Evolutionary conservation across 2,797 vertebrate genomes (phyloP).

Genomic region (Manis crassicaudata): DNA sequence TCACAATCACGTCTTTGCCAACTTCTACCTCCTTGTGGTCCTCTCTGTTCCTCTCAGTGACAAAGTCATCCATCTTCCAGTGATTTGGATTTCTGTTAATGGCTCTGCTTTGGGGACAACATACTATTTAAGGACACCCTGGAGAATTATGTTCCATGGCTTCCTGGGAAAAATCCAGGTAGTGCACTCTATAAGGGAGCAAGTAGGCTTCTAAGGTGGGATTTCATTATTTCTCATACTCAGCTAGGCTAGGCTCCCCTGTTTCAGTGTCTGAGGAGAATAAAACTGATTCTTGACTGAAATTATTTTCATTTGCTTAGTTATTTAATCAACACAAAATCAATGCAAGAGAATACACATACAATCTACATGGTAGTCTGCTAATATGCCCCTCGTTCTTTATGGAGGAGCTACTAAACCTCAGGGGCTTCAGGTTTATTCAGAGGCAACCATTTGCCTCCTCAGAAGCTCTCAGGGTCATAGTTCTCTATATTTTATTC

Average conservation of each 20-base stretch:
- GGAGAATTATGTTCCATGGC: rapidly evolving
- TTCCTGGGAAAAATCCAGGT: background rate
- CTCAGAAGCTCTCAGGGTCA: background rate
- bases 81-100: conserved; percentile 10
- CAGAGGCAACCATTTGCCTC: background rate
- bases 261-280: background rate
- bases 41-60: background rate
- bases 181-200: background rate
- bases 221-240: background rate
- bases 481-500: background rate
- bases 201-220: background rate
- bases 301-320: background rate
- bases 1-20: background rate
- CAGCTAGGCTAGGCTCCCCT: background rate
- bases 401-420: background rate
- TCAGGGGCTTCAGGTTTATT: background rate
- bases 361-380: background rate
- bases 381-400: background rate
- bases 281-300: background rate
- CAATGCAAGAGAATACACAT: background rate
- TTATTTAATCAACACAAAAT: background rate
- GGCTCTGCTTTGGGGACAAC: background rate
- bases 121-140: background rate
- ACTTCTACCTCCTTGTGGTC: background rate
- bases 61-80: background rate